Percentiles rank a stretch among this genome's conserved stretches.
Evolutionary conservation across 2,888 invertebrate species (phyloP).

Genomic region (Rhopalosiphum nymphaeae): DNA sequence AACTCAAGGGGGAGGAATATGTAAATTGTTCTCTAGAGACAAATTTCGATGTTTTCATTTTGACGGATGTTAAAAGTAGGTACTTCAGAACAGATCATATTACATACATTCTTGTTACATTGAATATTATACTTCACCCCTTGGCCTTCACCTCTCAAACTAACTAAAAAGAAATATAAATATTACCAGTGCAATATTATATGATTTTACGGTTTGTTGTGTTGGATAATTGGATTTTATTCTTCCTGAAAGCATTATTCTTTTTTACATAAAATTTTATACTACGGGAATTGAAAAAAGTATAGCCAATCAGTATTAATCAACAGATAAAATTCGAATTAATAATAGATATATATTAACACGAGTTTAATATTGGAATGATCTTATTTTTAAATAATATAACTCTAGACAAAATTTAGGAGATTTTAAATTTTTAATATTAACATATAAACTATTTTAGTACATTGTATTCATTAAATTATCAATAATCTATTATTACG

Average conservation of each 20-base stretch:
- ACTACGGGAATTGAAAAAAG: not conserved
- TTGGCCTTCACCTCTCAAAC: not conserved
- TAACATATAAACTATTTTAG: not conserved
- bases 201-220: slow-evolving; percentile 33
- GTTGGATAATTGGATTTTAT: not conserved
- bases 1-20: not conserved
- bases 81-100: slow-evolving; percentile 6
- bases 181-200: slow-evolving; percentile 23
- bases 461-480: not conserved
- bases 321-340: not conserved
- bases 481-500: not conserved
- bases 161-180: not conserved
- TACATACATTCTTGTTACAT: slow-evolving; percentile 1
- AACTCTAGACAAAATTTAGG: not conserved
- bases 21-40: slow-evolving; percentile 21
- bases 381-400: not conserved
- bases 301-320: not conserved
- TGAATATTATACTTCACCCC: not conserved
- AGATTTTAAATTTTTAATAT: not conserved
- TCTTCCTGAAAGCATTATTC: not conserved
- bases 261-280: not conserved
- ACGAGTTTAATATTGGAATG: not conserved
- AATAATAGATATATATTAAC: not conserved
- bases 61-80: slow-evolving; percentile 22
- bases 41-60: not conserved